phyloP scores from a whole-genome alignment of 1,140 invertebrate genomes.

The Aethina tumida region DNA sequence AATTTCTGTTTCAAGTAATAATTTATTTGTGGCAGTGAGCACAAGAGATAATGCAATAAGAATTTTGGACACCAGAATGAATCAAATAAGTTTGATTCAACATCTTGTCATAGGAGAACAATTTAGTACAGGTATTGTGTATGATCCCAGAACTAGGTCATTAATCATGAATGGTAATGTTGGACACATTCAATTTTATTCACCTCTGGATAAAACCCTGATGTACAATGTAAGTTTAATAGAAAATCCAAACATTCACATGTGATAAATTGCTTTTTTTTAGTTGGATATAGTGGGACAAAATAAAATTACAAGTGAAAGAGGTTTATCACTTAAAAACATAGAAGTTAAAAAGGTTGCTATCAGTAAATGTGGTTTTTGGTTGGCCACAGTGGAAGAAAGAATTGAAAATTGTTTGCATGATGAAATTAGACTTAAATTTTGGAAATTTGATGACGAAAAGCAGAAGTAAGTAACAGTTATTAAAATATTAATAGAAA shows the following conservation, averaged over 20 bases:
- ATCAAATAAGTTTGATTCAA: constrained; percentile 51
- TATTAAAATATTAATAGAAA: not conserved
- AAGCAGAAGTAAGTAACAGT: constrained; percentile 49
- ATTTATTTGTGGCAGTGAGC: constrained; percentile 53
- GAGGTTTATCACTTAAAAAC: constrained; percentile 48
- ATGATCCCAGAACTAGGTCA: constrained; percentile 55
- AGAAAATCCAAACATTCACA: too few relatives aligned
- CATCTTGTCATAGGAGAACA: constrained; percentile 53
- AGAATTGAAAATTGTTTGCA: constrained; percentile 46
- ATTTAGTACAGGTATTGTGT: constrained; percentile 53
- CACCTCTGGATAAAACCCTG: constrained; percentile 51
- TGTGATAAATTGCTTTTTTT: constrained; percentile 24
- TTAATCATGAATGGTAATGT: constrained; percentile 66
- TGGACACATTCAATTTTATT: constrained; percentile 76
- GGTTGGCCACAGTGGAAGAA: constrained; percentile 70
- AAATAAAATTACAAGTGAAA: constrained; percentile 60
- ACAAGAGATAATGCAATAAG: constrained; percentile 67
- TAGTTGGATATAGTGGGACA: constrained; percentile 66
- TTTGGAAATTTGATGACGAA: constrained; percentile 58
- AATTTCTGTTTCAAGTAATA: constrained; percentile 55
- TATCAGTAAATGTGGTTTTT: constrained; percentile 55
- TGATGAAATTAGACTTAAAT: constrained; percentile 64
- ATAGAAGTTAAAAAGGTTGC: constrained; percentile 58
- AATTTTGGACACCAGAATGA: constrained; percentile 50
- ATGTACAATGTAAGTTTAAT: constrained; percentile 59